Evolutionary conservation across 2,113 vertebrate genomes (phyloP).

Genomic region (Coracopsis vasa): DNA sequence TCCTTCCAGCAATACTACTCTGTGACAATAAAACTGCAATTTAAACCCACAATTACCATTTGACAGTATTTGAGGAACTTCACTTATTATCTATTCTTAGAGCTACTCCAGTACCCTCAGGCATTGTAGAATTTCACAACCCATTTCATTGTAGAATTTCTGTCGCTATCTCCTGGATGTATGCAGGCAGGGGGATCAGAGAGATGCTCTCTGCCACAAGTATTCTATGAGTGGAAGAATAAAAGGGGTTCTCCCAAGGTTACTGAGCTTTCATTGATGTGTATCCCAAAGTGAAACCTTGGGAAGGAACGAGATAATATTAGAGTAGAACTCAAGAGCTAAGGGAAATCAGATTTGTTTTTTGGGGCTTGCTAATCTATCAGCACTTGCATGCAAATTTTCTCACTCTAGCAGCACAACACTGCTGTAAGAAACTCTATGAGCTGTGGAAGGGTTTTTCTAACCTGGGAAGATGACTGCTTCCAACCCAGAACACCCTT

Average conservation of each 20-base stretch:
- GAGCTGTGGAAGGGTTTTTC: neutral
- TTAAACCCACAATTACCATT: slow-evolving; percentile 28
- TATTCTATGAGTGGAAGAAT: neutral
- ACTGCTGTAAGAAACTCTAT: fast-evolving
- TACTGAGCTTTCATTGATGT: neutral
- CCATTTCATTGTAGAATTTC: neutral
- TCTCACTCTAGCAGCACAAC: neutral
- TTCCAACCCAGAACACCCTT: neutral
- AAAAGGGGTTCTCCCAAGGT: neutral
- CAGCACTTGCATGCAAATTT: neutral
- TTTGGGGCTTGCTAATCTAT: neutral
- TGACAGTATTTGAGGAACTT: slow-evolving; percentile 29
- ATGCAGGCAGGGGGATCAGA: neutral
- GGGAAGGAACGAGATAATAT: neutral
- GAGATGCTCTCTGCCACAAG: neutral
- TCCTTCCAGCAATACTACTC: neutral
- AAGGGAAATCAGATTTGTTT: neutral
- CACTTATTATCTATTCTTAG: neutral
- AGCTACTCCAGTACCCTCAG: slow-evolving; percentile 20
- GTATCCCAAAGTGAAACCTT: neutral
- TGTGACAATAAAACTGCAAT: neutral
- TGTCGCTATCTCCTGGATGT: neutral
- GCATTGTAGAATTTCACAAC: neutral
- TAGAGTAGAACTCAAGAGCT: neutral
- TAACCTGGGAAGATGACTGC: neutral